Evolutionary conservation across 2,113 vertebrate species (phyloP).

Genomic region (Gobius niger): DNA sequence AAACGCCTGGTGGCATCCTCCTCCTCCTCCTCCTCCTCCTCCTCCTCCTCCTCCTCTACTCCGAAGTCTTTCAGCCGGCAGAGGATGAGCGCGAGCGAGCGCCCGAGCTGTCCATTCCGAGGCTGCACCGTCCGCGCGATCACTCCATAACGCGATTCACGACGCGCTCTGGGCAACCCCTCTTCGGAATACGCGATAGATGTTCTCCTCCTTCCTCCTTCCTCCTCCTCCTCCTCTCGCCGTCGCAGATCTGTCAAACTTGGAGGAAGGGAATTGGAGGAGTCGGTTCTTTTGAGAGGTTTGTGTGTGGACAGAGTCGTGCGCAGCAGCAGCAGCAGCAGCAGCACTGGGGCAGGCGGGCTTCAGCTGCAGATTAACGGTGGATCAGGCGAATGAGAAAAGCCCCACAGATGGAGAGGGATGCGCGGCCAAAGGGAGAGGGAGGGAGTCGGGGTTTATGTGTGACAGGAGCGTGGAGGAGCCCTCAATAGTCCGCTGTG

Average conservation of each 20-base stretch:
- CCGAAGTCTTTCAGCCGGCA: not conserved
- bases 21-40: not conserved
- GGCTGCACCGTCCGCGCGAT: not conserved
- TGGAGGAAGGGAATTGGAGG: not conserved
- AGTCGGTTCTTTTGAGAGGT: not conserved
- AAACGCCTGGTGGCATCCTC: slow-evolving; percentile 7
- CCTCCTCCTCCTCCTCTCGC: not conserved
- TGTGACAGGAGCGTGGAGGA: not conserved
- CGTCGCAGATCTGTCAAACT: slow-evolving; percentile 19
- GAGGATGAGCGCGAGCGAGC: not conserved
- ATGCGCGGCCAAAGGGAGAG: slow-evolving; percentile 5
- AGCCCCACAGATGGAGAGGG: slow-evolving; percentile 11
- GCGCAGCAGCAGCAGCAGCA: slow-evolving; percentile 18
- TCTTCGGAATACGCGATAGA: not conserved
- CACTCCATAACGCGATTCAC: not conserved
- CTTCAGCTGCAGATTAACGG: slow-evolving; percentile 20
- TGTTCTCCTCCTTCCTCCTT: not conserved
- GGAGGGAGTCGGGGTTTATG: slow-evolving; percentile 5
- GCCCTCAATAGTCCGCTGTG: not conserved
- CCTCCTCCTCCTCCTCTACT: not conserved
- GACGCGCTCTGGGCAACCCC: not conserved
- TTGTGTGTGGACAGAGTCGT: slow-evolving; percentile 5
- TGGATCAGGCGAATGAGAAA: slow-evolving; percentile 23
- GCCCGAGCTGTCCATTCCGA: not conserved
- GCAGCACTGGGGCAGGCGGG: slow-evolving; percentile 4